A percentile compares a stretch with the other conserved stretches of the same genome.
These are phyloP conservation scores for Diglossa cyanea DNA, from an alignment of 2,797 vertebrate genomes.

Conservation along the genomic window DNA sequence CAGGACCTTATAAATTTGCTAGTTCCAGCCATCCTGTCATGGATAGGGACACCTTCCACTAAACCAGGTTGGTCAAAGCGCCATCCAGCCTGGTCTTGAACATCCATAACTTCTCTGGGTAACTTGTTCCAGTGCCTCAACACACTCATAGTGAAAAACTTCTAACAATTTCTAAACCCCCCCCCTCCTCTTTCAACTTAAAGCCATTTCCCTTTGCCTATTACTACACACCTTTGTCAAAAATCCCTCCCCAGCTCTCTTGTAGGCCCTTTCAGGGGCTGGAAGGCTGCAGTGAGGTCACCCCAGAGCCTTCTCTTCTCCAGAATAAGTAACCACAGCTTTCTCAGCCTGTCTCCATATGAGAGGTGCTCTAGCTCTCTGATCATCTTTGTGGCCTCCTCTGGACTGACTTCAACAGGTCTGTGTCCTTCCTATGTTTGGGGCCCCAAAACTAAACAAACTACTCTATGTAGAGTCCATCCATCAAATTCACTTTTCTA, in stretches of 20 bases:
- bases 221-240: neutral
- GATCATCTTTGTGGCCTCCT: neutral
- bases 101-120: no score
- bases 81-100: neutral
- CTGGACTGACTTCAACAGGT: accelerated
- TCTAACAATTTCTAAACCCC: neutral
- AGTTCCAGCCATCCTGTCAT: neutral
- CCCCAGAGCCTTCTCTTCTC: neutral
- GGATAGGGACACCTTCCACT: neutral
- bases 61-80: neutral
- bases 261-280: neutral
- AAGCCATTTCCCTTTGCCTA: neutral
- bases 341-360: neutral
- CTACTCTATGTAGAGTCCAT: neutral
- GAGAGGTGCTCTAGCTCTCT: neutral
- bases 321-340: neutral
- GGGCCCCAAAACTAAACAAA: neutral
- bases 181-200: neutral
- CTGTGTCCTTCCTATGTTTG: neutral
- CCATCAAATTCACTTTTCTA: neutral
- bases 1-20: neutral
- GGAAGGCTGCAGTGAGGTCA: neutral
- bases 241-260: neutral
- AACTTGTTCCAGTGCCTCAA: neutral
- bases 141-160: neutral